These are phyloP conservation scores for Athrips mouffetella DNA, from an alignment of 2,888 invertebrate genomes.

Conservation along the genomic window DNA sequence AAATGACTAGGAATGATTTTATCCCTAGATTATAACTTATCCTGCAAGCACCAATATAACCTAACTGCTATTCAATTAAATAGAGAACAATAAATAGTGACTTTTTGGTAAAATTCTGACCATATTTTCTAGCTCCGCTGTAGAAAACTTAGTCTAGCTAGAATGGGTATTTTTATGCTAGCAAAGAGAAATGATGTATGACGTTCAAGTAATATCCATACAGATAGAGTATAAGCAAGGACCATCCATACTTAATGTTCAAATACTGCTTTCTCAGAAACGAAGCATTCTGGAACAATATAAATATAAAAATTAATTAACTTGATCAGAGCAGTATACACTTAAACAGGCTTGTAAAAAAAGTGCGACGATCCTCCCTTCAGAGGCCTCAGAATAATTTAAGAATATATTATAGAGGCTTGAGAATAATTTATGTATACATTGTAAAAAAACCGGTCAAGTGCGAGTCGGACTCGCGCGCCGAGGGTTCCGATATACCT, in stretches of 20 bases:
- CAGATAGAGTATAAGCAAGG: slow-evolving; percentile 54
- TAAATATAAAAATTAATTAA: slow-evolving; percentile 22
- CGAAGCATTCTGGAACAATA: slow-evolving; percentile 53
- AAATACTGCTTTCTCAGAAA: slow-evolving; percentile 44
- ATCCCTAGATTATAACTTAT: neutral
- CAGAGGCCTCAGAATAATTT: too few relatives aligned
- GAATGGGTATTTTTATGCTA: neutral
- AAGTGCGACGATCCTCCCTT: too few relatives aligned
- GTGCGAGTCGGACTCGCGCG: too few relatives aligned
- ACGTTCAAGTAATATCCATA: slow-evolving; percentile 50
- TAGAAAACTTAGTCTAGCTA: neutral
- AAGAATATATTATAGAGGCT: too few relatives aligned
- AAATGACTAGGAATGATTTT: slow-evolving; percentile 25
- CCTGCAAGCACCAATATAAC: neutral
- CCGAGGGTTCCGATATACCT: too few relatives aligned
- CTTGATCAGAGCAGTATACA: too few relatives aligned
- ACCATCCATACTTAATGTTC: slow-evolving; percentile 54
- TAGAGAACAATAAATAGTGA: neutral
- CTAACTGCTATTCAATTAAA: neutral
- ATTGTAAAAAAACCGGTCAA: too few relatives aligned
- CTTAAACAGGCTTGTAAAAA: too few relatives aligned
- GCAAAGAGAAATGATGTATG: neutral
- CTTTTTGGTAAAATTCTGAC: slow-evolving; percentile 1
- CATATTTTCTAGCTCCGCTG: neutral
- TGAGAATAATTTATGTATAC: too few relatives aligned